Base-by-base conservation (phyloP, 2,797 vertebrate species). In the Chaetodon trifasciatus region DNA sequence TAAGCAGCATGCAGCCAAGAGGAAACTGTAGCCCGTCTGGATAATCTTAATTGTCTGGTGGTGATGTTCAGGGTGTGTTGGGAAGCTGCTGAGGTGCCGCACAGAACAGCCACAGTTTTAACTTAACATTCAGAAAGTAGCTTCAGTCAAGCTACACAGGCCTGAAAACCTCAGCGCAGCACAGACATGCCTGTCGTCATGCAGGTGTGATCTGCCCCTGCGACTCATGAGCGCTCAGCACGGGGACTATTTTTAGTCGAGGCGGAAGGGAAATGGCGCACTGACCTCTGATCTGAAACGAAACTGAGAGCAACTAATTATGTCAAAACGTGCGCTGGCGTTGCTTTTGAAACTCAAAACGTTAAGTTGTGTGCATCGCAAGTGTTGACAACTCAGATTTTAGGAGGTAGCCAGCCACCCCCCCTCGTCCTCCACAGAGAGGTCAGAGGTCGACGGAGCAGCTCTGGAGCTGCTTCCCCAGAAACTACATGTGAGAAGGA, bases 361-460 rank as follows among this genome's bases (percentile, higher is more conserved):
- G 47, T 10, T 6, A 52, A 23, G 40, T 70, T 17, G 12, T 37
- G 24, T 47, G 23, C 16, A 13, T 65, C 21, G 32, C 9, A 40
- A 15, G 7, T 32, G 24, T 53, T 52, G 52, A 42, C 28, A 52
- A 40, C 62, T 24, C 6, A 4, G 46, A 44, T 15, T 62, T 49
- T 8, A 24, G 40, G 56, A 24, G 35, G 70, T 15, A 42, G 8
- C 12, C 16, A 71, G 32, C 21, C 37, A 13, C 44, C 32, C 32
- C 64, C 21, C 44, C 1, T n/a, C 40, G 78, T 35, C 44, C 69
- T 82, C 32, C 49, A 61, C 16, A 10, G 1, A 12, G 73, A 80
- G 88, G 88, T 88, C 83, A 82, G 56, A 90, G 88, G 84, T 90
- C 79, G 82, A 8, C 23, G 74, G 63, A 72, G 62, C 76, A 73